Base-by-base conservation (phyloP, 2,888 invertebrate species). In the Acleris literana region DNA sequence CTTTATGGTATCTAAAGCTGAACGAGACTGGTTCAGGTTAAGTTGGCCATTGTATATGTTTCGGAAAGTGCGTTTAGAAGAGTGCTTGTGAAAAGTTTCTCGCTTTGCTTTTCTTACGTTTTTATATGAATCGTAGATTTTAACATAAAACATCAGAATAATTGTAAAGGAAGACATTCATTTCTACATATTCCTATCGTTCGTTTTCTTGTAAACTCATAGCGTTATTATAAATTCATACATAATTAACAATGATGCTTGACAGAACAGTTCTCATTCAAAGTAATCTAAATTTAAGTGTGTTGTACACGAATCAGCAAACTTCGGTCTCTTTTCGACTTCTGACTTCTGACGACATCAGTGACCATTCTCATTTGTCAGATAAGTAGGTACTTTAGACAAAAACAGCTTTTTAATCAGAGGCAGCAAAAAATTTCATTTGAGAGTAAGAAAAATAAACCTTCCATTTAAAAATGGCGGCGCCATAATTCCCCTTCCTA, bases 401-500 rank as follows among this genome's bases (percentile, higher is more conserved):
- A 44, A 25, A 57, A 57, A 22, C 25, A 22, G 11, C 17, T 13
- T 17, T 16, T 39, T 6, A 4, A 48, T 25, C 16, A 54, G n/a
- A 6, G 18, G 5, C 20, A 16, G 44, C 13, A 39, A 61, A 44
- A 4, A 20, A 39, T 33, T 44, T 6, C 11, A 46, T 63, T 25
- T 29, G 20, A 3, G 11, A 29, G 49, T 61, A 56, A 61, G 22
- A 22, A 53, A 55, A 66, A 56, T 29, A 29, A 59, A 49, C 46
- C 9, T 57, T 48, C n/a, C 63, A 60, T 66, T 60, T 52, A 61
- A 63, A 68, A 52, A 48, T 13, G 25, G 62, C 43, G 53, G 58
- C 73, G 76, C 74, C 74, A 73, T 77, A 82, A 79, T 82, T 81
- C 77, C 77, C 73, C 76, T 74, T 72, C 72, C 82, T 87, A 85